Evolutionary conservation across 2,888 invertebrate genomes (phyloP), one percentile per base, ranked within the genome.

Genomic region (Amiota minor): DNA sequence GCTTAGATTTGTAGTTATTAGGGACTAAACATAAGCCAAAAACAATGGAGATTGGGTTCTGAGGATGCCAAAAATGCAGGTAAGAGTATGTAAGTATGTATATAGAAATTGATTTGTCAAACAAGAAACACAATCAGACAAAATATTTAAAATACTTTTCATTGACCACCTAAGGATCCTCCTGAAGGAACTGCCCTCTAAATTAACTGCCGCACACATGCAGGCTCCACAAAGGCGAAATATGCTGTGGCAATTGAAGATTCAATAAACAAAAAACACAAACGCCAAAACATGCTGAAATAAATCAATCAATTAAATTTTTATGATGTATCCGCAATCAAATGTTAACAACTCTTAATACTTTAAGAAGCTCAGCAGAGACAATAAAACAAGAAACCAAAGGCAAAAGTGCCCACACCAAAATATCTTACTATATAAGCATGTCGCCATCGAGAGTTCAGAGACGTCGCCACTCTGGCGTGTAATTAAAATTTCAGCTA

Each of bases 301-400:
- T 89, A 89, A 89, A 89, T 89, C 89, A 89, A 89, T 89, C 89
- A 89, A 89, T 89, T 89, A 88, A 88, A 88, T 88, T 88, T 87
- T 84, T 86, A 87, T 85, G 86, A 87, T 84, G 80, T 80, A 75
- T 76, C 80, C 78, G 77, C 79, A 76, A 70, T 73, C 76, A 77
- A 79, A 80, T 77, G 65, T 77, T 77, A 79, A 77, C 77, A 78
- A 35, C 35, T 35, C 35, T 35, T 35, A 35, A 35, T 23, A 23
- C 23, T 23, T 23, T 2, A 35, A 35, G 35, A 35, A 35, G 35
- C 35, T 35, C 35, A 35, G 2, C 35, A 69, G 55, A 64, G 70
- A 53, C 61, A 71, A 74, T 10, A 50, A 67, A 71, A 68, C 72
- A 18, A 74, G 71, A 68, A 56, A 55, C 45, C n/a, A 9, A 72